Evolutionary conservation across 1,140 invertebrate species (phyloP).

Genomic region (Drosophila repleta): DNA sequence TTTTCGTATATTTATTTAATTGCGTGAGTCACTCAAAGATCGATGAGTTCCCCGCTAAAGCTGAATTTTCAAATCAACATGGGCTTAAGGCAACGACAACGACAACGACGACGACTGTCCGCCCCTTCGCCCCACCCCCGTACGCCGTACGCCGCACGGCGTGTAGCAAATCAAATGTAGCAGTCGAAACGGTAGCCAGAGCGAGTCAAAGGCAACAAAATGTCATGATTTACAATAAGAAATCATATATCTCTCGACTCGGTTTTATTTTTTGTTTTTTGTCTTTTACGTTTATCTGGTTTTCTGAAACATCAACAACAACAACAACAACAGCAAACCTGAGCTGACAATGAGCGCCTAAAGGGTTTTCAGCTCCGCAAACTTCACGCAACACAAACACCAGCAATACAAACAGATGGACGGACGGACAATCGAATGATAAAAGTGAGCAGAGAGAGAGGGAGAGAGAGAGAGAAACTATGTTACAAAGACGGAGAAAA

Average conservation of each 20-base stretch:
- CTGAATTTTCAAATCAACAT: constrained; percentile 3
- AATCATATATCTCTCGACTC: constrained; percentile 69
- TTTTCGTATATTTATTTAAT: neutral
- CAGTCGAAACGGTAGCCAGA: constrained; percentile 62
- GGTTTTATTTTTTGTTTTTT: constrained; percentile 30
- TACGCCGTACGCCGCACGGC: neutral
- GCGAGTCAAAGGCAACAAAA: constrained; percentile 64
- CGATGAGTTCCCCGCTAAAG: neutral
- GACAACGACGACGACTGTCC: neutral
- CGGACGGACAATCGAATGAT: constrained; percentile 37
- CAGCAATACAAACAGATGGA: constrained; percentile 6
- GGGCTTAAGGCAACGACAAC: neutral
- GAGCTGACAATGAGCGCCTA: constrained; percentile 76
- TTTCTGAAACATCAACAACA: constrained; percentile 21
- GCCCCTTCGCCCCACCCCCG: neutral
- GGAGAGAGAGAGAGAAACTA: constrained; percentile 35
- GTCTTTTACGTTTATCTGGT: constrained; percentile 48
- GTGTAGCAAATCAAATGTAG: constrained; percentile 29
- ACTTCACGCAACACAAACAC: constrained; percentile 32
- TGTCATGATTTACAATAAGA: constrained; percentile 80
- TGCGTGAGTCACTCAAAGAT: constrained; percentile 2
- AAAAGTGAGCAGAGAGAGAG: constrained; percentile 17
- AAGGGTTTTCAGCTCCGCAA: constrained; percentile 66
- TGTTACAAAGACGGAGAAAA: constrained; percentile 69
- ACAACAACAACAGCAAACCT: constrained; percentile 51